Evolutionary conservation across 2,797 vertebrate species (phyloP).

Genomic region (Cetoscarus ocellatus): DNA sequence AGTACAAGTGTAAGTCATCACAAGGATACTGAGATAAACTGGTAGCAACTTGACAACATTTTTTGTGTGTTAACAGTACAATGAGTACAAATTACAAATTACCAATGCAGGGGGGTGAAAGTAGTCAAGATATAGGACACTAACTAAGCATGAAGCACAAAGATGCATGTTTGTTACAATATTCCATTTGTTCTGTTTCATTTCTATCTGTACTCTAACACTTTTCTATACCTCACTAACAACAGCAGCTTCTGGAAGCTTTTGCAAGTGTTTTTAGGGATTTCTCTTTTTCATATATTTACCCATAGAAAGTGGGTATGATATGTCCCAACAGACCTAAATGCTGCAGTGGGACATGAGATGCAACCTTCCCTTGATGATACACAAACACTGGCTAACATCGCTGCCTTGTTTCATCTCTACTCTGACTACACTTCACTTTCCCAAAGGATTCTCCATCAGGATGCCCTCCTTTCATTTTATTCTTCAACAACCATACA

Average conservation of each 20-base stretch:
- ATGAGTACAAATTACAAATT: not conserved
- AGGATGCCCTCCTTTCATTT: not conserved
- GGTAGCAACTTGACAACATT: not conserved
- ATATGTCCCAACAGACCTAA: not conserved
- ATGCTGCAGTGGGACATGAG: not conserved
- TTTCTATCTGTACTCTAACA: not conserved
- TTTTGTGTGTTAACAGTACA: not conserved
- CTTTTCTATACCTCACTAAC: conserved; percentile 6
- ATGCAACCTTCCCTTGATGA: no score
- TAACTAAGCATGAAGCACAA: conserved; percentile 15
- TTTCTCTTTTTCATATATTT: not conserved
- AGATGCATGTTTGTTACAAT: not conserved
- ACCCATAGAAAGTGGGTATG: no score
- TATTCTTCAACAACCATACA: not conserved
- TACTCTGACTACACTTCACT: not conserved
- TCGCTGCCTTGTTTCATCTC: not conserved
- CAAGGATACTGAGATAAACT: no score
- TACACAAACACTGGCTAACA: conserved; percentile 3
- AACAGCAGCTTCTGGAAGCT: not conserved
- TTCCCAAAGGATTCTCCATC: not conserved
- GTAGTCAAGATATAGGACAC: not conserved
- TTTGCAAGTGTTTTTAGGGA: not conserved
- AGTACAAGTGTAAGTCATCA: no score
- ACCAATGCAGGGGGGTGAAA: not conserved
- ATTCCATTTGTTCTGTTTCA: not conserved